A percentile compares a stretch with the other conserved stretches of the same genome.
Conservation (phyloP, 2,113 vertebrate species). For the Nanorana parkeri region DNA sequence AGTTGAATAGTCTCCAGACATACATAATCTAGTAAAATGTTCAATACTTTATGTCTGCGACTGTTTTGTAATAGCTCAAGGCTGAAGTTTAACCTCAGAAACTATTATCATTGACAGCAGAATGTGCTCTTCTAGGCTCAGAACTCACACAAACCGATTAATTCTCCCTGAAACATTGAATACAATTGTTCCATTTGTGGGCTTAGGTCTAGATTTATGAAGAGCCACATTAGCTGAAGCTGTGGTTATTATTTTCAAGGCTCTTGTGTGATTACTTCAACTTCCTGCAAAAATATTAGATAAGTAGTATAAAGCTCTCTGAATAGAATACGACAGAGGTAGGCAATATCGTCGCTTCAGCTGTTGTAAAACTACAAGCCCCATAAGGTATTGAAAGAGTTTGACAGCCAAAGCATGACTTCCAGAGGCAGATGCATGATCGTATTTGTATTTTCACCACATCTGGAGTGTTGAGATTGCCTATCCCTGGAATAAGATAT, state of each 20-base stretch:
- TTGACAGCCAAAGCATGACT: too few relatives aligned
- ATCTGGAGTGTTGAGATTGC: too few relatives aligned
- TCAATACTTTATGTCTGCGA: not conserved
- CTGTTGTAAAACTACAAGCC: too few relatives aligned
- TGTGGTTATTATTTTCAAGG: not conserved
- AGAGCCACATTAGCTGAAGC: not conserved
- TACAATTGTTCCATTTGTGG: not conserved
- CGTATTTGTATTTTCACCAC: too few relatives aligned
- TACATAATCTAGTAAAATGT: not conserved
- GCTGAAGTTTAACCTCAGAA: constrained; percentile 9
- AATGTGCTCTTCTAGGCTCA: not conserved
- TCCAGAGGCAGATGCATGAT: too few relatives aligned
- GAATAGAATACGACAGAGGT: too few relatives aligned
- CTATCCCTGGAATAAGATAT: too few relatives aligned
- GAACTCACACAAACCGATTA: not conserved
- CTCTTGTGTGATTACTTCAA: not conserved
- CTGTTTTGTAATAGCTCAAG: not conserved
- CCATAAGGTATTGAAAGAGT: too few relatives aligned
- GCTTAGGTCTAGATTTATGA: not conserved
- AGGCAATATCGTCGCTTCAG: too few relatives aligned
- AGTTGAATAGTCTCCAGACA: not conserved
- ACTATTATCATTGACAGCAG: constrained; percentile 15
- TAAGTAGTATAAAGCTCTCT: too few relatives aligned
- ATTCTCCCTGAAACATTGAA: not conserved
- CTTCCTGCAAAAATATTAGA: too few relatives aligned